phyloP scores from a whole-genome alignment of 2,888 invertebrate genomes.

The Trilocha varians region DNA sequence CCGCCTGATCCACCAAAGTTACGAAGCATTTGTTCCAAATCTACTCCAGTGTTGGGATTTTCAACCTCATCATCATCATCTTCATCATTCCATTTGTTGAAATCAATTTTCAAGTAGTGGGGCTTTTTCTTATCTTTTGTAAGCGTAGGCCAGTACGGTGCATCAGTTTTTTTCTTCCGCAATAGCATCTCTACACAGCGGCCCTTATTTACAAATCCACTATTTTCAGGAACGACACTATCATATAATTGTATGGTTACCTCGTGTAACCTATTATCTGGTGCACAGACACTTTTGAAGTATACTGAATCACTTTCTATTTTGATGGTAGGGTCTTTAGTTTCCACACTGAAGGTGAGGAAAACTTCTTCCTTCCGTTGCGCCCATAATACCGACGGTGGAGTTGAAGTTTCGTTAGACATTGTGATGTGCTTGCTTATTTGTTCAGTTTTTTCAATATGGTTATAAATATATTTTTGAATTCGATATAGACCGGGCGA shows the following conservation, averaged over 20 bases:
- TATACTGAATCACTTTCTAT: conserved; percentile 81
- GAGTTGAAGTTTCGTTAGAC: conserved; percentile 69
- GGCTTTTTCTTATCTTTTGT: conserved; percentile 91
- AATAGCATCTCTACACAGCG: conserved; percentile 84
- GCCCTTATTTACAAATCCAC: conserved; percentile 79
- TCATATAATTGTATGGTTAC: conserved; percentile 88
- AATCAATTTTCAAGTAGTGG: conserved; percentile 97
- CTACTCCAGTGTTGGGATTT: conserved; percentile 59
- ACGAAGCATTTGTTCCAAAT: conserved; percentile 82
- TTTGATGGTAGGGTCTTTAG: conserved; percentile 87
- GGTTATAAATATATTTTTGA: conserved; percentile 8
- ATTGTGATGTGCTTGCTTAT: no score
- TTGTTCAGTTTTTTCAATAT: no score
- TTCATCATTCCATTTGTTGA: conserved; percentile 98
- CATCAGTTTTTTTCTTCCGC: conserved; percentile 79
- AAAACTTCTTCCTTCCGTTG: conserved; percentile 88
- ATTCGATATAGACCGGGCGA: conserved; percentile 1
- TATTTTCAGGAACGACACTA: conserved; percentile 86
- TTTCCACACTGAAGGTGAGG: conserved; percentile 93
- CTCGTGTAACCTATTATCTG: conserved; percentile 89
- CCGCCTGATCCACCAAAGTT: conserved; percentile 76
- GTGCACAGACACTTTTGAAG: conserved; percentile 89
- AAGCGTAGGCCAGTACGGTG: conserved; percentile 90
- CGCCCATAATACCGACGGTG: conserved; percentile 95
- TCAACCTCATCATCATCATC: conserved; percentile 85